These are phyloP conservation scores for Helarctos malayanus DNA, from an alignment of 2,797 vertebrate genomes.

Conservation along the genomic window DNA sequence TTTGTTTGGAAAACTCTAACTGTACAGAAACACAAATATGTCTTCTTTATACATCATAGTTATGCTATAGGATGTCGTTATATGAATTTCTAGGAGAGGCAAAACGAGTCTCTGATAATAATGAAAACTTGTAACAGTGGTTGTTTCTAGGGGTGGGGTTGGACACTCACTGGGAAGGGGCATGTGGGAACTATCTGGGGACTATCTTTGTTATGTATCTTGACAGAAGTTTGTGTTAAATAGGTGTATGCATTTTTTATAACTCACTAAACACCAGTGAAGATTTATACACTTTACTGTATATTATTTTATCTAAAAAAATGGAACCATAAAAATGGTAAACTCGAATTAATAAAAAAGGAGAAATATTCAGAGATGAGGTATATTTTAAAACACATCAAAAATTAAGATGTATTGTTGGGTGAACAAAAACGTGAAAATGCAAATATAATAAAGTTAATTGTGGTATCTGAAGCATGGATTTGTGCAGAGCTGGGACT, in stretches of 20 bases:
- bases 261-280: background rate
- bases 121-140: background rate
- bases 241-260: background rate
- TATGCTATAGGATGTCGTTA: background rate
- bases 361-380: background rate
- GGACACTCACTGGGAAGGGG: background rate
- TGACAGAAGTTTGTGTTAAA: background rate
- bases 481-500: background rate
- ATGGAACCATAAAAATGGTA: background rate
- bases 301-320: background rate
- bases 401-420: background rate
- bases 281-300: background rate
- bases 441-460: background rate
- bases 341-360: background rate
- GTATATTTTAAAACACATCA: background rate
- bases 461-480: background rate
- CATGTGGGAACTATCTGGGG: background rate
- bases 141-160: background rate
- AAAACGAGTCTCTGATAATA: background rate
- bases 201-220: background rate
- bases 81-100: background rate
- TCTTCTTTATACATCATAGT: background rate
- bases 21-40: background rate
- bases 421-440: background rate
- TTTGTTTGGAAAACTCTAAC: background rate